Base-by-base conservation (phyloP, 2,797 vertebrate species). In the Pteropus rufus region DNA sequence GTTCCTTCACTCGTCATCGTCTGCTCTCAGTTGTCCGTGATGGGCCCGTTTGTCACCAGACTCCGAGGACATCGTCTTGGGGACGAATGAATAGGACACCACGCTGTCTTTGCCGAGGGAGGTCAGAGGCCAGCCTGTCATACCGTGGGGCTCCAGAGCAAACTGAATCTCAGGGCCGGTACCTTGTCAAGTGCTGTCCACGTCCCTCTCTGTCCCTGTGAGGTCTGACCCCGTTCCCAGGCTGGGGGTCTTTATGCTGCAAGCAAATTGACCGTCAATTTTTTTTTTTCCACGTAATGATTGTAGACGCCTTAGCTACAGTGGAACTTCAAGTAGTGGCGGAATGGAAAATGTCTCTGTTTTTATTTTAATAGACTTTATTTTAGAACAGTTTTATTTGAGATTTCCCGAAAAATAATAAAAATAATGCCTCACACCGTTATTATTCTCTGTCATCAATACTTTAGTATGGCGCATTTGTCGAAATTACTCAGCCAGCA, bases 401-500 rank as follows among this genome's bases (percentile, higher is more conserved):
- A 75, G 58, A 44, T 39, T 72, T 24, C 18, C 7, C 34, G 44
- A 46, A 41, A 73, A 70, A 31, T 24, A 44, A 2, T 7, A 26
- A 11, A n/a, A 70, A 7, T 15, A 11, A 10, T 7, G 34, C 14
- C n/a, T 5, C 3, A 16, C 23, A 9, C 7, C 14, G 11, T 14
- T 7, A 15, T 39, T 60, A 10, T 23, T 3, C 65, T 62, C 65
- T 62, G 4, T 8, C 64, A 56, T 54, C 26, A 88, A 49, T 3
- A 0, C 12, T 7, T n/a, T 36, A 7, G 34, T 1, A 0, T 21
- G 21, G 18, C 2, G 0, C 11, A 0, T 23, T 79, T 65, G 3
- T 11, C 24, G 14, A 19, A 16, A 46, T 21, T 14, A 18, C 19
- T 18, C 26, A 46, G 54, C 21, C 34, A 34, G 52, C 11, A 4